Evolutionary conservation across 2,113 vertebrate species (phyloP), one percentile per base, ranked within the genome.

Genomic region (Mobula birostris): DNA sequence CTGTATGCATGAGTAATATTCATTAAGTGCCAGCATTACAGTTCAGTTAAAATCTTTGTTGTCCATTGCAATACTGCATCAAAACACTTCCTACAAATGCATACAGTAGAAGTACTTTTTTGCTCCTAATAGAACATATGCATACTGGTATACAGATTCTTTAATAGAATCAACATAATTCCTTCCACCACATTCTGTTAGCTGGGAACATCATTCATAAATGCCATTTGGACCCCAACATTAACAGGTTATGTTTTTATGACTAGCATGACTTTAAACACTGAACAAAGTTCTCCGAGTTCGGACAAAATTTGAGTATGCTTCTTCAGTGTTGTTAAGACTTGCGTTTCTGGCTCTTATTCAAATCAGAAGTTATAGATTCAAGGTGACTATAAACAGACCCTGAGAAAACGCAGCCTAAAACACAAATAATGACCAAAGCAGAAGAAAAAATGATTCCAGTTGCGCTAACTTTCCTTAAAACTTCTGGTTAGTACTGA

Each of bases 131-230:
- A 98, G 97, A 98, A 98, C 97, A 95, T 98, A 97, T 97, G 96
- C 97, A 98, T 96, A 97, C 96, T 96, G 96, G 96, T 96, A 97
- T 95, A 97, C 95, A 98, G 98, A 99, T 98, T 98, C 98, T 98
- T 96, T 95, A 97, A 98, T 94, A 97, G 98, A 99, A 99, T 99
- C 98, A 98, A 98, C 97, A 96, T 95, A 97, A 97, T 97, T 97
- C 98, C 98, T 98, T 98, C 98, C 97, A 97, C 97, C 95, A 96
- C 97, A 96, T 97, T 97, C 97, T 96, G 96, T 96, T 97, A 96
- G 95, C 96, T 96, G 96, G 97, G 96, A 95, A 95, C 95, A 96
- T 95, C 94, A 94, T 88, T 21, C 94, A 87, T 91, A 91, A 82
- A 94, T 94, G 94, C 66, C 79, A 93, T 88, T 87, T 93, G 85